phyloP scores from a whole-genome alignment of 2,797 vertebrate genomes.

The Channa striata region DNA sequence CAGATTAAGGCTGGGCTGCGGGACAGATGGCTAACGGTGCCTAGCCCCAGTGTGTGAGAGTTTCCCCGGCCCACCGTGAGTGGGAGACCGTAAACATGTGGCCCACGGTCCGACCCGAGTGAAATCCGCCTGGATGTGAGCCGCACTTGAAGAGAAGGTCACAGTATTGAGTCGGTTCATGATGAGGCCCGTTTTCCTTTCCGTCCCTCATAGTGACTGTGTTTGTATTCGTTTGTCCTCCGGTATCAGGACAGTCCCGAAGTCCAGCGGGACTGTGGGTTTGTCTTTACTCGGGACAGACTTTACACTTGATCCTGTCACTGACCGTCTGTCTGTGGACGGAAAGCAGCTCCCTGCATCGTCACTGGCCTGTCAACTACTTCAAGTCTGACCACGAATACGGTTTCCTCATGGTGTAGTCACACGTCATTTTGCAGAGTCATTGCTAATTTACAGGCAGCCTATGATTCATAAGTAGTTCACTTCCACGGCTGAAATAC shows the following conservation, averaged over 20 bases:
- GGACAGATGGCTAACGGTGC: constrained; percentile 57
- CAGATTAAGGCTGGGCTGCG: constrained; percentile 24
- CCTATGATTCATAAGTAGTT: constrained; percentile 3
- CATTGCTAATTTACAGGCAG: not conserved
- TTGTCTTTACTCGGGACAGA: no score
- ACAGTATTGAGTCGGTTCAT: constrained; percentile 15
- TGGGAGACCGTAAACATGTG: not conserved
- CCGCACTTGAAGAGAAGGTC: constrained; percentile 29
- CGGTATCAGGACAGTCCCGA: no score
- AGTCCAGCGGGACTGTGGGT: no score
- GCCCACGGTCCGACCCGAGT: not conserved
- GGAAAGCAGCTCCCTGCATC: not conserved
- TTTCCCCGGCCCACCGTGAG: not conserved
- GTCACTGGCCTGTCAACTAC: not conserved
- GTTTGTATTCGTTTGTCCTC: no score
- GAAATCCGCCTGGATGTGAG: not conserved
- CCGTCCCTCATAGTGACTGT: no score
- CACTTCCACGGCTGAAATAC: not conserved
- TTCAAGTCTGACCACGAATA: not conserved
- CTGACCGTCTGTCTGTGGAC: no score
- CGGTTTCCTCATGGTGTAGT: not conserved
- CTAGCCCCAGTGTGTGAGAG: constrained; percentile 50
- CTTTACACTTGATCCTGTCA: no score
- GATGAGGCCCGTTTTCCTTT: constrained; percentile 4
- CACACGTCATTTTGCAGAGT: constrained; percentile 2